Conservation (phyloP, 2,888 invertebrate species). For the Eupeodes latifasciatus region DNA sequence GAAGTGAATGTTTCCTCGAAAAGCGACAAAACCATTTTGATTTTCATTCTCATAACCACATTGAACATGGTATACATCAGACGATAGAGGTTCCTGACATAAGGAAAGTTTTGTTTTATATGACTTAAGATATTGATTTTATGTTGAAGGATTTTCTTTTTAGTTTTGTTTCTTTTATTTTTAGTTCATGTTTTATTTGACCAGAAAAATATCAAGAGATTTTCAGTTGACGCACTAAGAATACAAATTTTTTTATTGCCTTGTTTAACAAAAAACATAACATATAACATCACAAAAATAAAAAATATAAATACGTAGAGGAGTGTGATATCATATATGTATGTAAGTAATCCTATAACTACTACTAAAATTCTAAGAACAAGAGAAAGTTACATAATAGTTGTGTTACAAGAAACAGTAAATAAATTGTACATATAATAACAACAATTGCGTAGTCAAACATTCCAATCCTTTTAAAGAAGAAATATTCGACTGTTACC, state of each 20-base stretch:
- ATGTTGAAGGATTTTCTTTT: conserved; percentile 24
- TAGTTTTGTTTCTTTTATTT: neutral
- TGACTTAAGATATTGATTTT: conserved; percentile 42
- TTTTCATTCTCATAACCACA: conserved; percentile 43
- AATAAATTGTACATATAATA: too few species aligned
- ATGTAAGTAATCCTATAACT: too few species aligned
- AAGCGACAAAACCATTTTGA: conserved; percentile 49
- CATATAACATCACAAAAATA: neutral
- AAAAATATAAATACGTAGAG: neutral
- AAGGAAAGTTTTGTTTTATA: conserved; percentile 60
- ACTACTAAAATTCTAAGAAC: too few species aligned
- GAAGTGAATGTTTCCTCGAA: conserved; percentile 58
- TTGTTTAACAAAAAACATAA: neutral
- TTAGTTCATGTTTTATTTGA: neutral
- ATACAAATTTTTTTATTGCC: neutral
- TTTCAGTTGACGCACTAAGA: neutral
- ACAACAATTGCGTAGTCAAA: too few species aligned
- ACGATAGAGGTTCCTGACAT: conserved; percentile 28
- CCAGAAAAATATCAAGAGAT: neutral
- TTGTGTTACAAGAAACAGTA: too few species aligned
- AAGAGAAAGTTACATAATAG: too few species aligned
- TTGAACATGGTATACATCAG: neutral
- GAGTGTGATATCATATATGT: neutral
- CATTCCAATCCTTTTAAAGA: too few species aligned
- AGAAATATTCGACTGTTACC: too few species aligned